Evolutionary conservation across 2,888 invertebrate genomes (phyloP), one percentile per base, ranked within the genome.

Genomic region (Orthosia gothica): DNA sequence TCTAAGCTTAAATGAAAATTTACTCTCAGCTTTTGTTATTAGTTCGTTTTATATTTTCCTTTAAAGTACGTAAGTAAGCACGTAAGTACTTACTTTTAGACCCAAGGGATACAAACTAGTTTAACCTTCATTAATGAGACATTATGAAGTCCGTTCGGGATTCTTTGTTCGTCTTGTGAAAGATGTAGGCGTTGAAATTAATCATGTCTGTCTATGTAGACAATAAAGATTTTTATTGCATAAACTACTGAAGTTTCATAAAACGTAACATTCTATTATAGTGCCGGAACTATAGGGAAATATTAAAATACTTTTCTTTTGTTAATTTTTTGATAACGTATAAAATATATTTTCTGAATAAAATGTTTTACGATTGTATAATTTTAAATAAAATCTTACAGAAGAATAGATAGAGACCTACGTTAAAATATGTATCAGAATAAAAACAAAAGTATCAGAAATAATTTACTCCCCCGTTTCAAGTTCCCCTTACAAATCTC

Each of bases 401-500:
- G 1, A 49, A 58, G 2, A 49, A 57, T 47, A 7, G 32, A 32
- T 32, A 9, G 40, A 40, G 3, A 15, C 11, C 0, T 12, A 20
- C 2, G 2, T 13, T 16, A 7, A 57, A 16, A 26, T n/a, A 13
- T 26, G 20, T 40, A 16, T 23, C 5, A 9, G 5, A 23, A 57
- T 16, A 18, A 49, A 66, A 69, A 71, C 23, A 50, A 23, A 57
- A 70, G 7, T 16, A 26, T 26, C 23, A 20, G 18, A 66, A 76
- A 52, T 59, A 75, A 52, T 66, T 32, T 23, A n/a, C 47, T 23
- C 26, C 1, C 32, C 32, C n/a, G 0, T 3, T 26, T 63, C 50
- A 23, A 20, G 32, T 54, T 66, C 12, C 26, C 40, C 7, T 70
- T 50, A 57, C 58, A 73, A 64, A 68, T 70, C 55, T 73, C 61